These are phyloP conservation scores for Drosophila atroscutellata DNA, from an alignment of 2,888 invertebrate genomes.

Conservation along the genomic window DNA sequence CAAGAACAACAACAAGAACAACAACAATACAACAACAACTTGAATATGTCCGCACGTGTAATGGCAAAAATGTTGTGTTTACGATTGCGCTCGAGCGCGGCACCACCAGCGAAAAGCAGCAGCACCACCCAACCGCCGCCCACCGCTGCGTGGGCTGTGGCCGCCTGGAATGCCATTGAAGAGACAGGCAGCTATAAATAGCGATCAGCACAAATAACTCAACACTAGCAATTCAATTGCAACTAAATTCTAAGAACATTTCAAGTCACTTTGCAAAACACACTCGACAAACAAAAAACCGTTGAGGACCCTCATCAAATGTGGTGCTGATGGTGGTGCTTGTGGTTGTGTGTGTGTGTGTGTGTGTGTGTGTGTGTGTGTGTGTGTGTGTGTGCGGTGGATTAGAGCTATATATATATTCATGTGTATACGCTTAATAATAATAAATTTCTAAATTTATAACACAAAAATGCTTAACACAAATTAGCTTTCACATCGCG, in stretches of 20 bases:
- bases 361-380: background rate
- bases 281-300: slow-evolving; percentile 23
- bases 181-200: slow-evolving; percentile 68
- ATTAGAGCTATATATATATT: background rate
- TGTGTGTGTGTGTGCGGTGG: background rate
- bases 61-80: slow-evolving; percentile 63
- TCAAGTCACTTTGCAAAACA: slow-evolving; percentile 43
- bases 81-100: slow-evolving; percentile 51
- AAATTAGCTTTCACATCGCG: background rate
- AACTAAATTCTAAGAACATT: slow-evolving; percentile 47
- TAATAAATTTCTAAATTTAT: slow-evolving; percentile 27
- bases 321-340: background rate
- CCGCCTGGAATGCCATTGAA: slow-evolving; percentile 66
- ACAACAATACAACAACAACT: slow-evolving; percentile 48
- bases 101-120: background rate
- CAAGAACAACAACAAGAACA: slow-evolving; percentile 20
- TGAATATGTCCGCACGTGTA: slow-evolving; percentile 70
- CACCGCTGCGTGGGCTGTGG: slow-evolving; percentile 39
- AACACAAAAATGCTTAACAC: slow-evolving; percentile 21
- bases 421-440: slow-evolving; percentile 26
- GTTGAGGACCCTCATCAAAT: background rate
- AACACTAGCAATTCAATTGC: slow-evolving; percentile 46
- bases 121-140: slow-evolving; percentile 4
- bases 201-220: slow-evolving; percentile 47
- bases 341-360: background rate